Base-by-base conservation (phyloP, 2,888 invertebrate species). In the Clostera curtula region DNA sequence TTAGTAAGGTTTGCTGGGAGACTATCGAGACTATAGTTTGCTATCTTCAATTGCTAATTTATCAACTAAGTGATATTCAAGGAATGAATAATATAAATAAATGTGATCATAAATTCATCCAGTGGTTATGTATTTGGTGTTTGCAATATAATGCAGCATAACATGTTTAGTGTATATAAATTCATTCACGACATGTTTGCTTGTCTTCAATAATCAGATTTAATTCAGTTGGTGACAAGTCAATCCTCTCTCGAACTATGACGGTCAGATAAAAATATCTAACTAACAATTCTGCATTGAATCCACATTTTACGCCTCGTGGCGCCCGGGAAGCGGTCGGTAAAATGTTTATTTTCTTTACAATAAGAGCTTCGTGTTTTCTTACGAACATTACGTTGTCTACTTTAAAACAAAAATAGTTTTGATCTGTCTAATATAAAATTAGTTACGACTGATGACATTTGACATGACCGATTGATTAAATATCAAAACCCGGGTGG, bases 121-220 rank as follows among this genome's bases (percentile, higher is more conserved):
- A 14, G 24, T 12, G 28, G 23, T 18, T 16, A 27, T 25, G 23
- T 23, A 19, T 8, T 22, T 22, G 5, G 17, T 25, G 23, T 30
- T 36, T 20, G 17, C 11, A 24, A 24, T 36, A 40, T 34, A 37
- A 35, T 45, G 38, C 44, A 40, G 36, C 33, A 48, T 35, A 50
- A 28, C 46, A 56, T 56, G 37, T 56, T 49, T 54, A 54, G 46
- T 43, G 32, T 43, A 21, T 47, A 48, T 49, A 56, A 50, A 60
- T 58, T 57, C 43, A 50, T 53, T 27, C 40, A 33, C 27, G 52
- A 50, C 52, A 56, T 32, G 39, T 53, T 43, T 51, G 46, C 39
- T 38, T 48, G 40, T 28, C 35, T 49, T 47, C 44, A 43, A 45
- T 49, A 47, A 44, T 52, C 43, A 31, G 45, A 49, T 50, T 40